These are phyloP conservation scores for Phasia obesa DNA, from an alignment of 2,888 invertebrate genomes.

Conservation along the genomic window DNA sequence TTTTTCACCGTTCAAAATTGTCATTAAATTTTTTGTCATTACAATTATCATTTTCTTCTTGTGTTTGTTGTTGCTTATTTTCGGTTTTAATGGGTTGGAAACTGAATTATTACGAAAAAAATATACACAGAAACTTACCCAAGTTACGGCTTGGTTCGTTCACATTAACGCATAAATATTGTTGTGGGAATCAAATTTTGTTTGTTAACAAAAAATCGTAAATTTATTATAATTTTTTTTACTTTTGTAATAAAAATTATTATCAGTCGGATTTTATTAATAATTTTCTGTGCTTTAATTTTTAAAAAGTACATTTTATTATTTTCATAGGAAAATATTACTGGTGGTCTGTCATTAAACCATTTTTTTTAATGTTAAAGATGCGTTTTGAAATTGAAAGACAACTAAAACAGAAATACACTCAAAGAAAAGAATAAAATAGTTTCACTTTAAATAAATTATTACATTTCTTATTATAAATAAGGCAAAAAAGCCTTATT, in stretches of 20 bases:
- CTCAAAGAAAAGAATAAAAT: slow-evolving; percentile 15
- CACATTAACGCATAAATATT: slow-evolving; percentile 52
- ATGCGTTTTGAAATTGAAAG: slow-evolving; percentile 30
- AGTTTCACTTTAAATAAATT: too few species aligned
- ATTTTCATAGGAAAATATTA: slow-evolving; percentile 61
- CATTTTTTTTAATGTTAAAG: slow-evolving; percentile 38
- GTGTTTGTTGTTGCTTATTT: slow-evolving; percentile 46
- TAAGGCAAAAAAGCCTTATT: too few species aligned
- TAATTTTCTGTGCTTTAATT: slow-evolving; percentile 23
- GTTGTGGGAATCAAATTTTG: slow-evolving; percentile 67
- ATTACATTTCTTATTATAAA: too few species aligned
- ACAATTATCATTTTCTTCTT: slow-evolving; percentile 58
- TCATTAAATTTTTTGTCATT: slow-evolving; percentile 72
- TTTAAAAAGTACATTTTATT: slow-evolving; percentile 36
- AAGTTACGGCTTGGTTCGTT: slow-evolving; percentile 27
- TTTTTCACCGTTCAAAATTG: slow-evolving; percentile 46
- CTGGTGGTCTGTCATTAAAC: slow-evolving; percentile 64
- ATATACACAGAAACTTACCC: slow-evolving; percentile 1
- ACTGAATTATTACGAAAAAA: slow-evolving; percentile 17
- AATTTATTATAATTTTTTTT: slow-evolving; percentile 48
- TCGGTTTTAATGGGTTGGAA: slow-evolving; percentile 42
- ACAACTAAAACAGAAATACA: slow-evolving; percentile 25
- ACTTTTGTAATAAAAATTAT: slow-evolving; percentile 57
- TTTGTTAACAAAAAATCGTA: slow-evolving; percentile 52
- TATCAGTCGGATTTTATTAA: slow-evolving; percentile 43